Evolutionary conservation across 2,113 vertebrate genomes (phyloP).

Genomic region (Antechinus stuartii): DNA sequence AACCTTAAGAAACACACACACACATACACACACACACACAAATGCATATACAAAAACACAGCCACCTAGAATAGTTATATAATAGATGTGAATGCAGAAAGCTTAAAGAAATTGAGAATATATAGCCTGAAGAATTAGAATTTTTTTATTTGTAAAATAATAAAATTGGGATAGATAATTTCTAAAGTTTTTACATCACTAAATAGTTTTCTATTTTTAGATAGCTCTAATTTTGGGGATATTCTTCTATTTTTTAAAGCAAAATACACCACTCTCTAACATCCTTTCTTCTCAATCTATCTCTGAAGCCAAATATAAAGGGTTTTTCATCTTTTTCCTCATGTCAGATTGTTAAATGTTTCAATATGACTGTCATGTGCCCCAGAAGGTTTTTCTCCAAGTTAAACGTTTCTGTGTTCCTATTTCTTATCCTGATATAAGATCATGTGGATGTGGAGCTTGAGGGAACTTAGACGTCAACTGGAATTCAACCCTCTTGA

Average conservation of each 20-base stretch:
- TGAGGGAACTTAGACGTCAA: neutral
- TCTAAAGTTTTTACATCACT: neutral
- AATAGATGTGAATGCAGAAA: neutral
- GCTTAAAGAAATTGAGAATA: neutral
- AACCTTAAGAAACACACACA: neutral
- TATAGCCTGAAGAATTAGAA: neutral
- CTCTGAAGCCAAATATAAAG: neutral
- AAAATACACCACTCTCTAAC: neutral
- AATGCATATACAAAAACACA: neutral
- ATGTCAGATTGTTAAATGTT: neutral
- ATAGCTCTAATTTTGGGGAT: neutral
- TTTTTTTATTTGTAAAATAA: too few species aligned
- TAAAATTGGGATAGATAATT: neutral
- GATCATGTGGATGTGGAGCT: neutral
- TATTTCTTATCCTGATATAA: neutral
- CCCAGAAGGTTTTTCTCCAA: neutral
- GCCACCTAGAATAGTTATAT: neutral
- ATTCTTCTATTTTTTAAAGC: neutral
- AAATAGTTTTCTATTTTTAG: neutral
- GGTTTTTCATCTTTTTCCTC: neutral
- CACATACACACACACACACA: neutral
- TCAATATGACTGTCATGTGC: neutral
- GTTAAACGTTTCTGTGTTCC: neutral
- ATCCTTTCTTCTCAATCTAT: neutral
- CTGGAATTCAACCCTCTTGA: neutral